Conservation (phyloP, 1,140 invertebrate genomes). For the Eufriesea mexicana region DNA sequence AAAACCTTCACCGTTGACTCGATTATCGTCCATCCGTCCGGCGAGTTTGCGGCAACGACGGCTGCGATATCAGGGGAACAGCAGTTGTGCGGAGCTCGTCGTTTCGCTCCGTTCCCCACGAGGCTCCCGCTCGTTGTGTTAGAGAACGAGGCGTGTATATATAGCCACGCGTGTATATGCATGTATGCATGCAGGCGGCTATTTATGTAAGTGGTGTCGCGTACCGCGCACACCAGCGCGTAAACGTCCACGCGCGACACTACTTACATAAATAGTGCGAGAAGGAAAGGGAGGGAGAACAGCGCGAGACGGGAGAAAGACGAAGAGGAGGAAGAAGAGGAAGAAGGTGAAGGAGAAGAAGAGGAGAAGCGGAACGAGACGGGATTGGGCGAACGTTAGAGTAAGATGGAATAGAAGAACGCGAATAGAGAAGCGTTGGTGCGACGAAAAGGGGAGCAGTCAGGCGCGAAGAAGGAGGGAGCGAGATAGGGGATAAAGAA, state of each 20-base stretch:
- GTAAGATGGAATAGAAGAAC: conserved; percentile 1
- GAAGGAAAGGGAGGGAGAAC: neutral
- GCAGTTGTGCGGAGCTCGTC: conserved; percentile 24
- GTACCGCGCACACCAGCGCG: conserved; percentile 22
- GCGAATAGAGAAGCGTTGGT: neutral
- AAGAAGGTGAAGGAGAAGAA: neutral
- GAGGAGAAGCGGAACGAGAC: neutral
- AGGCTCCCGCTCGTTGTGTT: neutral
- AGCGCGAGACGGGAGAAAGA: too few relatives aligned
- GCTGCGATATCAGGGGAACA: conserved; percentile 44
- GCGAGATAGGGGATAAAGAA: conserved; percentile 11
- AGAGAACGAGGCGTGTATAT: neutral
- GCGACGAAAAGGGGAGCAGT: neutral
- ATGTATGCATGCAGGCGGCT: conserved; percentile 7
- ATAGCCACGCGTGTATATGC: neutral
- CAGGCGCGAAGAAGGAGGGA: too few relatives aligned
- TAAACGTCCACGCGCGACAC: conserved; percentile 35
- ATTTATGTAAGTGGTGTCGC: conserved; percentile 48
- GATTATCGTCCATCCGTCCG: conserved; percentile 64
- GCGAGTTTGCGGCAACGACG: conserved; percentile 55
- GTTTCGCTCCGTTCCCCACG: neutral
- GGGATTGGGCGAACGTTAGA: neutral
- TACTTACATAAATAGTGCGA: conserved; percentile 48
- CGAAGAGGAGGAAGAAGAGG: neutral
- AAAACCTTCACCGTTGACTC: conserved; percentile 55